A percentile compares a stretch with the other conserved stretches of the same genome.
phyloP scores from a whole-genome alignment of 1,140 invertebrate species.

The Cydia amplana region DNA sequence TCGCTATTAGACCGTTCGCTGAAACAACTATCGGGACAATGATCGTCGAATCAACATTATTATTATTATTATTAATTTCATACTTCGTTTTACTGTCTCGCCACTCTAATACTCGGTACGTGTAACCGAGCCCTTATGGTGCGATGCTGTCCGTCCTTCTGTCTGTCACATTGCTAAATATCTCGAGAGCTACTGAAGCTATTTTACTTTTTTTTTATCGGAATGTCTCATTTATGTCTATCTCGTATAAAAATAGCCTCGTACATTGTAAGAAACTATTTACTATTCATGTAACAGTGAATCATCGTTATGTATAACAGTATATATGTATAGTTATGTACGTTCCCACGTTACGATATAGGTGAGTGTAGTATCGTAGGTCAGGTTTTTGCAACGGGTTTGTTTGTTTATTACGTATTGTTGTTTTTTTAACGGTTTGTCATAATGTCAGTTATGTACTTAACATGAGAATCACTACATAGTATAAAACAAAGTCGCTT shows the following conservation, averaged over 20 bases:
- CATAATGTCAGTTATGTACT: neutral
- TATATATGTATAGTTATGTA: constrained; percentile 3
- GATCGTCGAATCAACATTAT: too few relatives aligned
- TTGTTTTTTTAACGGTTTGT: constrained; percentile 7
- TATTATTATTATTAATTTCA: too few relatives aligned
- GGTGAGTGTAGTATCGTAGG: constrained; percentile 40
- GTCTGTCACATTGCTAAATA: too few relatives aligned
- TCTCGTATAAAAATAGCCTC: neutral
- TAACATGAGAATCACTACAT: too few relatives aligned
- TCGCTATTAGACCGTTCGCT: too few relatives aligned
- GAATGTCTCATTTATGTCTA: neutral
- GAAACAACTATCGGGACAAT: too few relatives aligned
- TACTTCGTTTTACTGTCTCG: too few relatives aligned
- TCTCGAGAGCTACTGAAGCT: too few relatives aligned
- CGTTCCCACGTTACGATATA: constrained; percentile 29
- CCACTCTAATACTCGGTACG: too few relatives aligned
- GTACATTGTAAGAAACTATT: constrained; percentile 23
- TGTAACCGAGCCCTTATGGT: too few relatives aligned
- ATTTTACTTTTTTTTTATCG: neutral
- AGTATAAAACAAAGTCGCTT: too few relatives aligned
- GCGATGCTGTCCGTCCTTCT: too few relatives aligned
- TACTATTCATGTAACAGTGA: constrained; percentile 21
- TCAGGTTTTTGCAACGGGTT: constrained; percentile 45
- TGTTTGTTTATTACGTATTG: constrained; percentile 15
- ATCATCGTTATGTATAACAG: constrained; percentile 22